A percentile compares a stretch with the other conserved stretches of the same genome.
These are phyloP conservation scores for Nephrotoma appendiculata DNA, from an alignment of 2,888 invertebrate genomes.

Conservation along the genomic window DNA sequence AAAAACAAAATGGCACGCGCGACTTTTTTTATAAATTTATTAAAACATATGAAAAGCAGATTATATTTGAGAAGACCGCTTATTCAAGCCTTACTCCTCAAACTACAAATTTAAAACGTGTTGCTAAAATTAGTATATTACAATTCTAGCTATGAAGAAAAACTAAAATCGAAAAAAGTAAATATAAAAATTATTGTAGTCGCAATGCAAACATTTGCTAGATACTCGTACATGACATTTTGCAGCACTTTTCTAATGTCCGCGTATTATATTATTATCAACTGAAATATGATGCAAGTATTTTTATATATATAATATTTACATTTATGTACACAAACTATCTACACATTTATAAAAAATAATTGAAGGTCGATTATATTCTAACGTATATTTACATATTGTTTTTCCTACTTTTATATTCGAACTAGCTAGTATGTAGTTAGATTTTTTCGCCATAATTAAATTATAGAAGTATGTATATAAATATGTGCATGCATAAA, in stretches of 20 bases:
- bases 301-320: not conserved
- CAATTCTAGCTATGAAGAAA: not conserved
- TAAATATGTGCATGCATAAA: not conserved
- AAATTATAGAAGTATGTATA: not conserved
- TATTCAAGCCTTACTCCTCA: not conserved
- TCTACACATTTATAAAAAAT: not conserved
- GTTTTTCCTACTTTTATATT: not conserved
- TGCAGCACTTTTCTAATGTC: not conserved
- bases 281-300: not conserved
- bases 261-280: not conserved
- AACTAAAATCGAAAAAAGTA: not conserved
- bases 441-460: not conserved
- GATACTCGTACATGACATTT: not conserved
- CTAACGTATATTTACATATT: not conserved
- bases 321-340: not conserved
- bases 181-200: not conserved
- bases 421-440: not conserved
- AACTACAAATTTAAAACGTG: not conserved
- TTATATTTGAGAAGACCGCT: not conserved
- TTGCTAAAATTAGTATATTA: not conserved
- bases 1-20: not conserved
- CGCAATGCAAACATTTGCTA: not conserved
- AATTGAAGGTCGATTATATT: not conserved
- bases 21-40: not conserved
- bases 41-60: not conserved